Evolutionary conservation across 53 echinoderm and acorn worm genomes (phyloP), one percentile per base, ranked within the genome.

Genomic region (Paelopatides confundens): DNA sequence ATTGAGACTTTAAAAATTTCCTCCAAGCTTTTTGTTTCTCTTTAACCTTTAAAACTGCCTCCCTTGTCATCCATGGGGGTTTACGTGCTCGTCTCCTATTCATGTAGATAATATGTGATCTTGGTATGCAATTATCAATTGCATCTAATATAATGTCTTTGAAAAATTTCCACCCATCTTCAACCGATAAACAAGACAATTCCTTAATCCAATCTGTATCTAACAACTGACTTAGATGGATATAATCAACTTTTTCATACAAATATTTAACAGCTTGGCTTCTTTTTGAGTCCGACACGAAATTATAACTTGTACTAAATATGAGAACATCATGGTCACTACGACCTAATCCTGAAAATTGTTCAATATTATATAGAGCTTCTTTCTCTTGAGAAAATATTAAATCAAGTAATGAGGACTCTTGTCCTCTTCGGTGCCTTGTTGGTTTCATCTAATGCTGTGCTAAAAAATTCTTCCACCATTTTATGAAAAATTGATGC

Each of bases 281-380:
- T 12, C 6, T 21, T 18, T 13, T 37, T 2, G 81, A 28, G 3
- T 15, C 31, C 49, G 11, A 52, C 23, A 3, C 3, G 27, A 23
- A 82, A 1, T 7, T 26, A 21, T 5, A 10, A 34, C 28, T n/a
- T n/a, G n/a, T n/a, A n/a, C n/a, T n/a, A n/a, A n/a, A n/a, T n/a
- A n/a, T n/a, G n/a, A n/a, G n/a, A n/a, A n/a, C n/a, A n/a, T n/a
- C n/a, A n/a, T n/a, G n/a, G n/a, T n/a, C n/a, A n/a, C n/a, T n/a
- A n/a, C n/a, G n/a, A n/a, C n/a, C n/a, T n/a, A 82, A 3, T 29
- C 82, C 82, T 15, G 63, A 62, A 35, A 62, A 82, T 24, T 82
- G 82, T 6, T 31, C 15, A 82, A 62, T 82, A 1, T 38, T 17
- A 21, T 33, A 32, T 17, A 82, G 14, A 5, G 28, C 17, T 17